A percentile compares a stretch with the other conserved stretches of the same genome.
Conservation (phyloP, 2,113 vertebrate species). For the Melanocharis versteri region DNA sequence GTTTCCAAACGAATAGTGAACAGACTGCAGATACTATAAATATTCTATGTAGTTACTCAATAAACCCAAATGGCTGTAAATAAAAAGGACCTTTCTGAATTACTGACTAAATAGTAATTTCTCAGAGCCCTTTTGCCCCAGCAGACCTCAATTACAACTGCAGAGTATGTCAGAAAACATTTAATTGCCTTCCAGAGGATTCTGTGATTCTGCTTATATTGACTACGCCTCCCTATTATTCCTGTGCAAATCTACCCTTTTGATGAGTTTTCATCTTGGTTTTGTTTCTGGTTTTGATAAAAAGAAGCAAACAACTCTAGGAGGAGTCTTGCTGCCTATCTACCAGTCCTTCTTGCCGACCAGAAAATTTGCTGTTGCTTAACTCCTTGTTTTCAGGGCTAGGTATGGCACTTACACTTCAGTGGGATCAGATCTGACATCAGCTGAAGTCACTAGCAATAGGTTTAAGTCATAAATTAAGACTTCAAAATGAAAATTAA, state of each 20-base stretch:
- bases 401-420: not conserved
- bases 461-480: not conserved
- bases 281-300: not conserved
- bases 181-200: not conserved
- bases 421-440: not conserved
- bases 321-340: not conserved
- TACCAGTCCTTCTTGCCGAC: not conserved
- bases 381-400: not conserved
- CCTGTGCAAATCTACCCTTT: not conserved
- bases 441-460: not conserved
- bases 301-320: not conserved
- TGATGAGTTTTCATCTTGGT: not conserved
- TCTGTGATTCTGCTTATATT: not conserved
- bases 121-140: not conserved
- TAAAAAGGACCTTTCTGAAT: slow-evolving; percentile 13
- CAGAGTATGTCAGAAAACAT: not conserved
- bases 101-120: slow-evolving; percentile 5
- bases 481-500: not conserved
- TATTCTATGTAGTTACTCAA: not conserved
- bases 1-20: slow-evolving; percentile 23
- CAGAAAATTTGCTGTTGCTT: not conserved
- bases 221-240: not conserved
- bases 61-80: not conserved
- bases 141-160: not conserved
- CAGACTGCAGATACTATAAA: not conserved